Evolutionary conservation across 2,113 vertebrate species (phyloP), one percentile per base, ranked within the genome.

Genomic region (Percopsis transmontana): DNA sequence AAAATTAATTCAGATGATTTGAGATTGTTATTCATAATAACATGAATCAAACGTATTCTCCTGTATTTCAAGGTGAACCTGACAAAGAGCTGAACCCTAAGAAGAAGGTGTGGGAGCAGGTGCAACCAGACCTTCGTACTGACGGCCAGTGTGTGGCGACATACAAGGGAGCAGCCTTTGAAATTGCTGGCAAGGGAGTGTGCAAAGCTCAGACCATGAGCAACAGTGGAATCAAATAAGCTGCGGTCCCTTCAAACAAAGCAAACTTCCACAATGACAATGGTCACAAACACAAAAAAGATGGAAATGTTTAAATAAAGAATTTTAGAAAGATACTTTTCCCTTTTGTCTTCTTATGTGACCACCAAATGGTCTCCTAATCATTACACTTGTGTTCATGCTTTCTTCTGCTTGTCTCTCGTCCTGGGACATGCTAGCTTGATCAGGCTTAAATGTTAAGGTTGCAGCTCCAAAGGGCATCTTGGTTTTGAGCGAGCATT

Each of bases 41-140:
- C 27, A n/a, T 19, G 18, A 1, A 12, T 70, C 7, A 24, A 45
- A 76, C 40, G 15, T 50, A 6, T 20, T 11, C 27, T 79, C 16
- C 42, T 52, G 5, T 54, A 11, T 65, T 48, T 52, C 20, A 80
- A 99, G 97, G 97, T 85, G 95, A 97, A 54, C 95, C 96, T 8
- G 96, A 99, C 79, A 97, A 95, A 80, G 97, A 99, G 70, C 91
- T 99, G 72, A 99, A 99, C 87, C 96, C 97, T 53, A 99, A 99
- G 87, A 99, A 97, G 92, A 99, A 98, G 88, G 95, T 96, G 10
- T 99, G 96, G 97, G 97, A 99, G 82, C 95, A 96, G 78, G 91
- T 99, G 74, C 97, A 99, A 72, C 96, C 97, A 2, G 95, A 99
- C 66, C 92, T 99, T 59, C 89, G 74, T 67, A 99, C 97, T 2